phyloP scores from a whole-genome alignment of 2,113 vertebrate species.

The Chaetodon auriga region DNA sequence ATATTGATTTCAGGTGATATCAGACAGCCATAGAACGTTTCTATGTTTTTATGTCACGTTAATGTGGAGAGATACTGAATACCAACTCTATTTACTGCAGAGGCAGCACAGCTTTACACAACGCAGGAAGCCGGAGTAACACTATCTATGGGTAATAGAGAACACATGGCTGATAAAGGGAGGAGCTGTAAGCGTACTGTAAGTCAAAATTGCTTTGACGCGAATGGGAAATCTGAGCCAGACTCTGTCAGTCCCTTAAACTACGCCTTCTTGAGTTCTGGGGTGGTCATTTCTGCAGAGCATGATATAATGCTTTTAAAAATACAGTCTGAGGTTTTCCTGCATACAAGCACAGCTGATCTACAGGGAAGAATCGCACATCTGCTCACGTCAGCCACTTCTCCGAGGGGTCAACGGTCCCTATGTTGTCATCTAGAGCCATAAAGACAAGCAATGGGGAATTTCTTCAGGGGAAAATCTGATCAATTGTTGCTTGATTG shows the following conservation, averaged over 20 bases:
- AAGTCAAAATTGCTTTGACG: slow-evolving; percentile 6
- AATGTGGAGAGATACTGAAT: background rate
- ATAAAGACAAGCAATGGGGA: too few species aligned
- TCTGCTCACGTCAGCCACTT: too few species aligned
- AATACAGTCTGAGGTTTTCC: background rate
- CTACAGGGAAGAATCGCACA: too few species aligned
- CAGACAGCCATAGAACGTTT: too few species aligned
- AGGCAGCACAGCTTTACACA: background rate
- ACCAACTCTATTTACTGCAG: background rate
- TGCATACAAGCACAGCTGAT: too few species aligned
- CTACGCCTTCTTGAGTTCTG: background rate
- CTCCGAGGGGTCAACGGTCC: too few species aligned
- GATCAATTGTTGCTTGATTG: too few species aligned
- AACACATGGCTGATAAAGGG: background rate
- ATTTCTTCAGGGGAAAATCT: too few species aligned
- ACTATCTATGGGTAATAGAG: background rate
- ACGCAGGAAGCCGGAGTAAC: background rate
- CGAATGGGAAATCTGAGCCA: slow-evolving; percentile 8
- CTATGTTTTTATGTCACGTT: background rate
- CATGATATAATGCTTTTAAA: background rate
- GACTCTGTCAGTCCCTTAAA: slow-evolving; percentile 5
- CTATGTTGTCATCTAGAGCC: too few species aligned
- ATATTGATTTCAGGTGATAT: too few species aligned
- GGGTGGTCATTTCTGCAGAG: background rate
- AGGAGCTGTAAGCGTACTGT: background rate